Evolutionary conservation across 2,888 invertebrate genomes (phyloP).

Genomic region (Machimus atricapillus): DNA sequence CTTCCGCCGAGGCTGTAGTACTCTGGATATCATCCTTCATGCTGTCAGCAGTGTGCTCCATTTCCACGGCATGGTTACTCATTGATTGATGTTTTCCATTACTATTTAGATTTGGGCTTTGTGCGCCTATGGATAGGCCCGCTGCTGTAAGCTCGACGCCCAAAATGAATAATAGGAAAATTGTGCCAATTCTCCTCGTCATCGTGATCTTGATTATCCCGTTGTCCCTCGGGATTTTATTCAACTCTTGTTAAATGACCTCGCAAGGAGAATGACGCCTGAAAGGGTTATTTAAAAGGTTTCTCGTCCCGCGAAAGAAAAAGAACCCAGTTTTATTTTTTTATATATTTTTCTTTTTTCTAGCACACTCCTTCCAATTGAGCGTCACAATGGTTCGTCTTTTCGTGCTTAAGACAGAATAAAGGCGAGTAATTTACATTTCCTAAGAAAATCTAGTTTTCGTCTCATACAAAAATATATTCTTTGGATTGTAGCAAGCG

Average conservation of each 20-base stretch:
- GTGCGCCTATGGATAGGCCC: constrained; percentile 34
- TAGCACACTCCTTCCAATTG: neutral
- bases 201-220: constrained; percentile 30
- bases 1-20: constrained; percentile 7
- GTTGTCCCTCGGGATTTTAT: constrained; percentile 9
- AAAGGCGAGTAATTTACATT: constrained; percentile 57
- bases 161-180: constrained; percentile 42
- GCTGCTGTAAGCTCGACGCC: constrained; percentile 6
- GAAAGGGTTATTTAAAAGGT: constrained; percentile 13
- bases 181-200: constrained; percentile 31
- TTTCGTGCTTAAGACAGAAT: neutral
- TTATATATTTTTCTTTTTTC: neutral
- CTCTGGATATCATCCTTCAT: constrained; percentile 35
- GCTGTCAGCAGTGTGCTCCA: constrained; percentile 35
- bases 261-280: neutral
- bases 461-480: constrained; percentile 1
- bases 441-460: constrained; percentile 49
- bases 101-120: constrained; percentile 41
- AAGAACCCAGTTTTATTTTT: neutral
- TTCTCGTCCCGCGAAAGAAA: neutral
- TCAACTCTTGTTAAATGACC: constrained; percentile 27
- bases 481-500: neutral
- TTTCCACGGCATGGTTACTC: neutral
- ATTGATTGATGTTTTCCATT: constrained; percentile 45
- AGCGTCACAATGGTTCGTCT: neutral